Evolutionary conservation across 2,888 invertebrate species (phyloP).

Genomic region (Limnephilus lunatus): DNA sequence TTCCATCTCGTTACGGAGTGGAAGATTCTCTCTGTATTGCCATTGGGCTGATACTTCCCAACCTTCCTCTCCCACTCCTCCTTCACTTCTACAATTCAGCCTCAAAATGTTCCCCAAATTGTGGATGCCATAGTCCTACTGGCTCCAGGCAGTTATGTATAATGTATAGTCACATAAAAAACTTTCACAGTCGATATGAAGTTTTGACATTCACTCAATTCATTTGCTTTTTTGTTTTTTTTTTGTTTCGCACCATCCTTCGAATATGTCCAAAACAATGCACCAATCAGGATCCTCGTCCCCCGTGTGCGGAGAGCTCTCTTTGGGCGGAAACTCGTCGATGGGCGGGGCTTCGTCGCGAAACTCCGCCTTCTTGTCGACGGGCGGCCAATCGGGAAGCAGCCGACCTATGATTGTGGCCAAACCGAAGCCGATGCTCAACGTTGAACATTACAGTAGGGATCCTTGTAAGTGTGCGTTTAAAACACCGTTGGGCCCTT

Average conservation of each 20-base stretch:
- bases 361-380: constrained; percentile 57
- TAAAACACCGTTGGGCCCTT: background rate
- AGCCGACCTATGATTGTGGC: constrained; percentile 66
- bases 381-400: constrained; percentile 46
- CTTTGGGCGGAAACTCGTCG: constrained; percentile 51
- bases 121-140: background rate
- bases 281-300: constrained; percentile 53
- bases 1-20: background rate
- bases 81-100: background rate
- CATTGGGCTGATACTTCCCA: background rate
- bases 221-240: constrained; percentile 31
- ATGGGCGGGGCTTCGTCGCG: constrained; percentile 50
- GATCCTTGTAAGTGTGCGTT: constrained; percentile 61
- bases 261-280: background rate
- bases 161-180: background rate
- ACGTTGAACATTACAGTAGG: constrained; percentile 60
- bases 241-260: constrained; percentile 55
- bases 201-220: constrained; percentile 47
- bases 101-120: background rate
- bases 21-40: background rate
- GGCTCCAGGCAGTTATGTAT: background rate
- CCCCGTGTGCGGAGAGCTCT: constrained; percentile 52
- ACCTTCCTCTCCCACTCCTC: background rate
- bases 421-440: constrained; percentile 79
- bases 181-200: background rate